Conservation (phyloP, 1,140 invertebrate species). For the Aleiodes sp. region DNA sequence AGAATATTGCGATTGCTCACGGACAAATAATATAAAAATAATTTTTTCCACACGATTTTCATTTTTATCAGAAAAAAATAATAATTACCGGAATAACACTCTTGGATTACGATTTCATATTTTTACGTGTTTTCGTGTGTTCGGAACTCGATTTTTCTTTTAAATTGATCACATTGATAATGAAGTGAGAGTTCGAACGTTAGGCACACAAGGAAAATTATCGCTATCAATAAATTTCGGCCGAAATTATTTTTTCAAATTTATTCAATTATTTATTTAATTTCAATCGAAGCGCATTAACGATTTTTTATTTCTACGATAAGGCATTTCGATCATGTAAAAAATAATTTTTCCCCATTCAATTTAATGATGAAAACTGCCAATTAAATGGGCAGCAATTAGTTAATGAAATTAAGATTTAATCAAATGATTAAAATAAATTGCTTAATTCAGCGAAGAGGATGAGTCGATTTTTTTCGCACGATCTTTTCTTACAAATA, state of each 20-base stretch:
- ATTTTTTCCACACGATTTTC: not conserved
- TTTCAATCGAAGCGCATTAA: not conserved
- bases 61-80: not conserved
- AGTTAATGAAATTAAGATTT: too few species aligned
- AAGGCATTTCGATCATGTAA: slow-evolving; percentile 44
- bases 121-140: not conserved
- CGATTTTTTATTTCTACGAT: slow-evolving; percentile 4
- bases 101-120: not conserved
- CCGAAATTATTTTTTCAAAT: not conserved
- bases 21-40: slow-evolving; percentile 22
- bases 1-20: not conserved
- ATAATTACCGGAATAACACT: not conserved
- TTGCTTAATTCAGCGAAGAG: too few species aligned
- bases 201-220: slow-evolving; percentile 8
- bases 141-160: not conserved
- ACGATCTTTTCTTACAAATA: too few species aligned
- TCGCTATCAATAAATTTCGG: slow-evolving; percentile 31
- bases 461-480: too few species aligned
- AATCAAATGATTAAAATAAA: too few species aligned
- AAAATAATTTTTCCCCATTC: slow-evolving; percentile 40
- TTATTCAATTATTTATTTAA: too few species aligned
- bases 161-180: not conserved
- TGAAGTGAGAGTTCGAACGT: not conserved
- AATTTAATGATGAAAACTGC: too few species aligned
- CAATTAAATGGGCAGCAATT: too few species aligned